Evolutionary conservation across 23 tunicate genomes (phyloP), one percentile per base, ranked within the genome.

Genomic region (Styela clava): DNA sequence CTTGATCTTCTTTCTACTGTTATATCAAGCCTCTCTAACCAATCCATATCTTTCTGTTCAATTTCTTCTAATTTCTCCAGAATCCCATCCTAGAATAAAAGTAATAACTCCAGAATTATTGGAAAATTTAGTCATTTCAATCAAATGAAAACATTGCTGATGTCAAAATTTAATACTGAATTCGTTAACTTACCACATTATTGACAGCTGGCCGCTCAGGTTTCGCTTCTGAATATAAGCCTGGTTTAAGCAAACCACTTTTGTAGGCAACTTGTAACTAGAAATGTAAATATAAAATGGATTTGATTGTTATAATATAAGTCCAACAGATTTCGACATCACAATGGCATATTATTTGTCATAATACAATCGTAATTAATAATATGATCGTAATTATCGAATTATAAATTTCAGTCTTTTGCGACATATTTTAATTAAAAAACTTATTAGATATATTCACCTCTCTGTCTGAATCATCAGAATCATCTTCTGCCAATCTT

Each of bases 11-110:
- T 79, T 63, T 30, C 74, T 24, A 95, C 84, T 2, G 99, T 95
- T 25, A 95, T 83, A 83, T 95, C 99, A 19, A 95, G 69, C 36
- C 99, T 68, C 62, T 95, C 99, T 23, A 79, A 29, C 99, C 99
- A 95, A 2, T 86, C 99, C 56, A 95, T 24, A 34, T 90, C 74
- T 25, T 61, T 74, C 34, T 79, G 91, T 31, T 79, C 88, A 7
- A 91, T 79, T 78, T 91, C 97, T 1, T 91, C 97, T 5, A 91
- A 70, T 35, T 86, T 86, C 71, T 86, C 74, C 51, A 71, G 62
- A 24, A 91, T 74, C 0, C 88, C 97, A 32, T 83, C 97, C 94
- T 88, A 31, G 5, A 85, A n/a, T n/a, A n/a, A n/a, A n/a, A n/a
- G n/a, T n/a, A n/a, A n/a, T n/a, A n/a, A n/a, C n/a, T n/a, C n/a